Base-by-base conservation (phyloP, 2,888 invertebrate genomes). In the Dryococelus australis region DNA sequence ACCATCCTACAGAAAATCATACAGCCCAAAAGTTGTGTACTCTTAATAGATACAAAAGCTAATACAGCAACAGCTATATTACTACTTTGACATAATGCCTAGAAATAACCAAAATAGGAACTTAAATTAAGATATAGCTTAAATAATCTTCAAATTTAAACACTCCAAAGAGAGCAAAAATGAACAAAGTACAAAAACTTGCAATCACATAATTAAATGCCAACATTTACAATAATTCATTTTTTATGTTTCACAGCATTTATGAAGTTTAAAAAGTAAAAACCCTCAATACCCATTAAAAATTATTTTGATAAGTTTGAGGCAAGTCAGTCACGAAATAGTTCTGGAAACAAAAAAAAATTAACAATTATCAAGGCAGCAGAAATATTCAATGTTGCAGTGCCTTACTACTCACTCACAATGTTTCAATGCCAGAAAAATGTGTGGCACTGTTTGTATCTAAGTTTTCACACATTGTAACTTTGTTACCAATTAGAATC, bases 361-460 rank as follows among this genome's bases (percentile, higher is more conserved):
- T 16, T n/a, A 24, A 0, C 20, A 10, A 8, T 8, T 65, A 24
- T 12, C 10, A 65, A 65, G 24, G n/a, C 65, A 24, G 65, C 65
- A n/a, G 65, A 65, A 65, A 10, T 65, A 65, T 24, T 65, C 65
- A 65, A 65, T 65, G 65, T 6, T 65, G 65, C 65, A 65, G 65
- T 65, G 65, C 65, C n/a, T 65, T 65, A 65, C 65, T 65, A 65
- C 65, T 65, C n/a, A 65, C 65, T 65, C 65, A 24, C 65, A 65
- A n/a, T 65, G 65, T 65, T 65, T 65, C 65, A 65, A 65, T 65
- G 65, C 16, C 65, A 65, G 65, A 20, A 8, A 65, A 24, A 24
- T 65, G 65, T 65, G n/a, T 20, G 16, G 16, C 65, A 65, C 65
- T 16, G n/a, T 24, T 65, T 20, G 8, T 24, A 20, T n/a, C n/a